Base-by-base conservation (phyloP, 2,797 vertebrate species). In the Brachyrhaphis roseni region DNA sequence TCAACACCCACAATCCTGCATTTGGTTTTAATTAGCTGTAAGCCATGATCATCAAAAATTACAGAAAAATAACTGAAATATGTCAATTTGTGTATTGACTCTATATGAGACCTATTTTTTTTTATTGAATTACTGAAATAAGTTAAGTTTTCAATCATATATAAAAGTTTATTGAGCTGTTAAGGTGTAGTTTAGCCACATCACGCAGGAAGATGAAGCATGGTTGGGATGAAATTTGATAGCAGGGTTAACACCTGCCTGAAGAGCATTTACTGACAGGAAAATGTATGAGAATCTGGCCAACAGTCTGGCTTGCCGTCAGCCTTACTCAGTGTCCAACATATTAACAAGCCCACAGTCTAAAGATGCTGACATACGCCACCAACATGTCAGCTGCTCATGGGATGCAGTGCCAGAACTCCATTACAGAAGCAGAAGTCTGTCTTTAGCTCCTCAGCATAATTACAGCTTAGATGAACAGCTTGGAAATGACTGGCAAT, bases 401-500 rank as follows among this genome's bases (percentile, higher is more conserved):
- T 83, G 80, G 31, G 78, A 89, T 74, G 76, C 81, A 80, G 75
- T 3, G 46, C 77, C 68, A 72, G 73, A 87, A 57, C 78, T 47
- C 74, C 53, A 81, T 83, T 73, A 72, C 91, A 74, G 84, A 18
- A 82, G 80, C 82, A 84, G 86, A 84, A 85, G 83, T 88, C 88
- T 87, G 84, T 92, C 88, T 93, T 91, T 89, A 90, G 79, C 87
- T 90, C 81, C 85, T 86, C 73, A 68, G 75, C 80, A 73, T 94
- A 95, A 96, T 95, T 95, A 93, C 74, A 94, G 90, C 86, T 68
- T 91, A 57, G 79, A 86, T 89, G 85, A 94, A 92, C 75, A 86
- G 90, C 90, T 93, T 91, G 91, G 81, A 90, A 94, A 93, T 78
- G 86, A 93, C 89, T 82, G 88, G 91, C 93, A 95, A 95, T 94